These are phyloP conservation scores for Tiliacea citrago DNA, from an alignment of 2,888 invertebrate species.

Conservation along the genomic window DNA sequence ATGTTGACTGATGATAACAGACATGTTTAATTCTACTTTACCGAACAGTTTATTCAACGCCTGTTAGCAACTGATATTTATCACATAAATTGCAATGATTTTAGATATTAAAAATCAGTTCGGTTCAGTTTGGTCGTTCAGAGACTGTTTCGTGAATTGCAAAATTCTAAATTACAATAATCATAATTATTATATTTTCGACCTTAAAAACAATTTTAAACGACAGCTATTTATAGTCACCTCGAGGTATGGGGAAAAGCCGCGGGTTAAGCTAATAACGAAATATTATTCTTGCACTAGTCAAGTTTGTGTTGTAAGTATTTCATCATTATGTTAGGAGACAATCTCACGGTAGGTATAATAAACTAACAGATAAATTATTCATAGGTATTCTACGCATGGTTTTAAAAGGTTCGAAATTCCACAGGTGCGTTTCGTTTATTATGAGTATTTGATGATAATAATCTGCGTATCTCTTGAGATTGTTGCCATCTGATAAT, in stretches of 20 bases:
- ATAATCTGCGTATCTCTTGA: slow-evolving; percentile 27
- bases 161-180: neutral
- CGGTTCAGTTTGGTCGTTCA: neutral
- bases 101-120: neutral
- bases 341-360: slow-evolving; percentile 3
- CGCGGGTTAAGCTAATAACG: neutral
- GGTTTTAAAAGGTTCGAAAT: slow-evolving; percentile 9
- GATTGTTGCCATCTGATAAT: slow-evolving; percentile 15
- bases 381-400: neutral
- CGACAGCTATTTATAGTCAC: neutral
- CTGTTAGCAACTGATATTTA: neutral
- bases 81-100: neutral
- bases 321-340: neutral
- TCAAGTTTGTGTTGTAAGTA: neutral
- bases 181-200: neutral
- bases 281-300: neutral
- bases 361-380: neutral
- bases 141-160: neutral
- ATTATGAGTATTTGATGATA: slow-evolving; percentile 38
- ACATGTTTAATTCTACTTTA: neutral
- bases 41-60: slow-evolving; percentile 1
- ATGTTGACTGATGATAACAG: neutral
- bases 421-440: slow-evolving; percentile 8
- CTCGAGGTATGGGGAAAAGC: neutral
- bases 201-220: neutral